Evolutionary conservation across 2,113 vertebrate species (phyloP), one percentile per base, ranked within the genome.

Genomic region (Kryptolebias marmoratus): DNA sequence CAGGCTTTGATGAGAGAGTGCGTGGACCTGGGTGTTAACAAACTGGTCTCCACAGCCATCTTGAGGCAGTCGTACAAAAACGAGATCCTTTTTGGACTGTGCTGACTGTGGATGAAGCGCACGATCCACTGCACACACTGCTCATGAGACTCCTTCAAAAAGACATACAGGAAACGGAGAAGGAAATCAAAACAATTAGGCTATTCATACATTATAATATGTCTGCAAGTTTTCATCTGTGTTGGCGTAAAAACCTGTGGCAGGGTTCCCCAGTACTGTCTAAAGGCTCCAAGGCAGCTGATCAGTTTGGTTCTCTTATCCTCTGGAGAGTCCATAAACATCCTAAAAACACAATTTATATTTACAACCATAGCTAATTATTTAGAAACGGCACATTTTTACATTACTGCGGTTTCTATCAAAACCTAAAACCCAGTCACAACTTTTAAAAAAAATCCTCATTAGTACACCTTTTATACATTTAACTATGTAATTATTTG

Each of bases 71-170:
- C 97, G 15, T 99, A 99, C 32, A 99, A 95, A 86, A 99, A 99
- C 67, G 97, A 96, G 90, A 99, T 98, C 88, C 97, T 94, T 90
- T 98, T 99, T 30, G 98, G 97, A 77, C 97, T 99, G 79, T 98
- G 98, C 31, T 99, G 97, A 77, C 94, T 94, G 81, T 99, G 98
- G 77, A 97, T 96, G 75, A 99, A 99, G 50, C 96, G 94, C 64
- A 98, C 97, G 66, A 98, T 96, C 98, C 98, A 99, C 67, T 98
- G 97, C 27, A 99, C 95, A 52, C 98, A 99, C 18, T 98, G 97
- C 28, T 99, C 97, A 80, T 99, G 97, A 50, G 97, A 98, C 60
- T 99, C 97, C 98, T 99, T 79, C 52, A 67, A 45, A 73, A 9
- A 71, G 48, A 77, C 56, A 68, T 2, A 12, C 4, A 80, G 16